Conservation (phyloP, 2,113 vertebrate genomes). For the Phalacrocorax carbo region DNA sequence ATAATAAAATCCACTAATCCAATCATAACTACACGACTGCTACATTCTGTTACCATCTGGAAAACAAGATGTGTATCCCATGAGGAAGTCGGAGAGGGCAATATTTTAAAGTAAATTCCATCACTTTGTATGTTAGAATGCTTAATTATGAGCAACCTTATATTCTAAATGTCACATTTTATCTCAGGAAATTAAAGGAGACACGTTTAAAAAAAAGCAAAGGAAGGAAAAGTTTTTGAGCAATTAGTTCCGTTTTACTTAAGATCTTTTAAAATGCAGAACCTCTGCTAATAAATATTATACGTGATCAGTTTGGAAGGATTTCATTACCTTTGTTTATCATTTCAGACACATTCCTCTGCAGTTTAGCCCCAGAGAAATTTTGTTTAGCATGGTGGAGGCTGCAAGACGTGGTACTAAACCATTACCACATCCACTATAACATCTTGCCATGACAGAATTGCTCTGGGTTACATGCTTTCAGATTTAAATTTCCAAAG, state of each 20-base stretch:
- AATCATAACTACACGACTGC: not conserved
- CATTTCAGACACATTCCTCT: not conserved
- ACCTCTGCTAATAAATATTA: slow-evolving; percentile 44
- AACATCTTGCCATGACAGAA: not conserved
- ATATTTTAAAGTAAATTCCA: slow-evolving; percentile 26
- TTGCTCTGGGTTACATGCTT: not conserved
- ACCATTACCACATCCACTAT: not conserved
- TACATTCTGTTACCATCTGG: not conserved
- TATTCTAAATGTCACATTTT: not conserved
- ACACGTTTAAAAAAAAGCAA: not conserved
- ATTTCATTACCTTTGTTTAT: slow-evolving; percentile 27
- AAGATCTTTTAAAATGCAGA: not conserved
- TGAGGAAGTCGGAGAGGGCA: not conserved
- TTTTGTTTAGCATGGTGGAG: not conserved
- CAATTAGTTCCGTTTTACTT: slow-evolving; percentile 31
- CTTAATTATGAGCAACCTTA: slow-evolving; percentile 54
- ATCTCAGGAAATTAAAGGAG: slow-evolving; percentile 65
- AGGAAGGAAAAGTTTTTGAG: slow-evolving; percentile 47
- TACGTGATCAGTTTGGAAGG: slow-evolving; percentile 28
- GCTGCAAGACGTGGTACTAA: not conserved
- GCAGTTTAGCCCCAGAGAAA: not conserved
- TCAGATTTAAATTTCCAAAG: not conserved
- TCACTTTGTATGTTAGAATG: slow-evolving; percentile 37
- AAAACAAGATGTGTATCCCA: slow-evolving; percentile 3
- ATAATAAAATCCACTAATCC: slow-evolving; percentile 24